These are phyloP conservation scores for Apeira syringaria DNA, from an alignment of 2,888 invertebrate genomes.

Conservation along the genomic window DNA sequence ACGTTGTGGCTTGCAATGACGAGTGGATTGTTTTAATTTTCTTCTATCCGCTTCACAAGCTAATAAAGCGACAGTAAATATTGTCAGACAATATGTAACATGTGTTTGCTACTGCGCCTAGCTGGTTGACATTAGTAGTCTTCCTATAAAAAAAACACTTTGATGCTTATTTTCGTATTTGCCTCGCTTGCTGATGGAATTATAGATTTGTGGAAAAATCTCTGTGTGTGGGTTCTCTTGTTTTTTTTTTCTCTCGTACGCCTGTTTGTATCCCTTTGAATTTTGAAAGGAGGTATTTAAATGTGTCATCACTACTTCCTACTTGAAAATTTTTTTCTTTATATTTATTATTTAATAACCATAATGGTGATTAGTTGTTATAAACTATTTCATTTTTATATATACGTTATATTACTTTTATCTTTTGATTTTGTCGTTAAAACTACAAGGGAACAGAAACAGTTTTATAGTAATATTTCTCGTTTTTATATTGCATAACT, in stretches of 20 bases:
- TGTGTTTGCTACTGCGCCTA: conserved; percentile 73
- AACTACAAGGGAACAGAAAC: conserved; percentile 3
- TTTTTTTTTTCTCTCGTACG: conserved; percentile 64
- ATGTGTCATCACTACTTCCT: conserved; percentile 78
- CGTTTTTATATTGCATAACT: neutral
- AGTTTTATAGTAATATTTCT: neutral
- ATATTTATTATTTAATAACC: conserved; percentile 62
- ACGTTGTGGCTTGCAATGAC: conserved; percentile 39
- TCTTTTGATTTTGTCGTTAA: conserved; percentile 12
- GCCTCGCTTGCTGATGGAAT: conserved; percentile 72
- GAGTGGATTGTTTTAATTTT: conserved; percentile 63
- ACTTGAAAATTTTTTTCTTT: conserved; percentile 61
- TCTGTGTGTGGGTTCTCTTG: conserved; percentile 67
- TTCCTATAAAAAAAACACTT: conserved; percentile 80
- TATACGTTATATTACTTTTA: conserved; percentile 14
- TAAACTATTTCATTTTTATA: conserved; percentile 24
- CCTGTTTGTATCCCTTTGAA: conserved; percentile 68
- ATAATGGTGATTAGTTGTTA: conserved; percentile 50
- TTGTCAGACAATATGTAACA: conserved; percentile 81
- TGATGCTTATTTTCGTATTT: conserved; percentile 82
- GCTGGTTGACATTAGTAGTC: conserved; percentile 75
- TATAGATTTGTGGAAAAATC: conserved; percentile 78
- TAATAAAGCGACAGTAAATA: conserved; percentile 78
- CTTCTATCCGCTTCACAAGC: conserved; percentile 58
- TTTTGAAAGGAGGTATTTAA: conserved; percentile 73